Conservation (phyloP, 1,140 invertebrate genomes). For the Ceratosolen fusciceps region DNA sequence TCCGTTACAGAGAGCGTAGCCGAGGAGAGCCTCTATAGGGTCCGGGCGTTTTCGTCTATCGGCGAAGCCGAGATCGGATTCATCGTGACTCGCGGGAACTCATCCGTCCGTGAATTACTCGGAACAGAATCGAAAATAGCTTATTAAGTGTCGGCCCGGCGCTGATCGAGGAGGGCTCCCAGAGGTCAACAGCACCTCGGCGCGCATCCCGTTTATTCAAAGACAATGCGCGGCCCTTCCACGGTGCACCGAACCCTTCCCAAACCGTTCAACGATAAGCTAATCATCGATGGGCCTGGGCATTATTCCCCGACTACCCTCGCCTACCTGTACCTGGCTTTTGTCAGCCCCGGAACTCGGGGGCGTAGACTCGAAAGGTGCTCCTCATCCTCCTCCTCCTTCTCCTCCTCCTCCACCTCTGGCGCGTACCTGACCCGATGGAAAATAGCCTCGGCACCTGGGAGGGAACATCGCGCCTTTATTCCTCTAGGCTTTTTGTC, state of each 20-base stretch:
- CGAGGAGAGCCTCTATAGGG: neutral
- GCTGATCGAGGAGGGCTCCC: no score
- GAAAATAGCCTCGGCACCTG: neutral
- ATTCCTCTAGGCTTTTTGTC: neutral
- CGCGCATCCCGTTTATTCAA: no score
- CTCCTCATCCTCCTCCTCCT: no score
- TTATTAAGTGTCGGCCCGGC: neutral
- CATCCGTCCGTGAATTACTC: neutral
- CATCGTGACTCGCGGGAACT: neutral
- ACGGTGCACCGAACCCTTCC: no score
- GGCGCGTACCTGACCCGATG: neutral
- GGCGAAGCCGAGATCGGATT: neutral
- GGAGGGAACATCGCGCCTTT: slow-evolving; percentile 12
- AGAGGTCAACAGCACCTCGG: neutral
- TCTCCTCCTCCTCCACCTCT: no score
- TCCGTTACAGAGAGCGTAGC: neutral
- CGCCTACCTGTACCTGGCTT: no score
- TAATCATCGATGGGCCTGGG: no score
- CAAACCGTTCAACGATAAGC: no score
- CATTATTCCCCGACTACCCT: no score
- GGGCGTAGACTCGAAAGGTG: no score
- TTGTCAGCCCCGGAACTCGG: no score
- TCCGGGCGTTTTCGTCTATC: neutral
- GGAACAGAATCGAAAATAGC: neutral
- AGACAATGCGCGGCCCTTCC: no score